phyloP scores from a whole-genome alignment of 2,797 vertebrate species.

The Pangasius krempfi region DNA sequence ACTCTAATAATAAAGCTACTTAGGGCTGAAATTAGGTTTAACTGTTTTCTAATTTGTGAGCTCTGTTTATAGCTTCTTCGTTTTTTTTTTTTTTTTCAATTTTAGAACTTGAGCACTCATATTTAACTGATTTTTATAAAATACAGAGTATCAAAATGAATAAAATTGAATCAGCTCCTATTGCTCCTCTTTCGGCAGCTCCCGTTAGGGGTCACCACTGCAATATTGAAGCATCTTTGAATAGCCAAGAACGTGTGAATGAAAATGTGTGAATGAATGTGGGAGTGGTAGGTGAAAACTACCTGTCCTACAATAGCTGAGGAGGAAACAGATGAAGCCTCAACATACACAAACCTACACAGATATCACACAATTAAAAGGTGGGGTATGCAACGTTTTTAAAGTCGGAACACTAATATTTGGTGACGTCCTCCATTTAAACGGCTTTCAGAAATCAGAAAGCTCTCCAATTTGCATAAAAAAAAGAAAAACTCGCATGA shows the following conservation, averaged over 20 bases:
- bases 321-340: background rate
- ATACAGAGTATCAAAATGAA: background rate
- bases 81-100: too few species aligned
- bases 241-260: background rate
- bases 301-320: background rate
- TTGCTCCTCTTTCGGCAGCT: too few species aligned
- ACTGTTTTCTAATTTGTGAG: background rate
- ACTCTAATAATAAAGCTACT: background rate
- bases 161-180: background rate
- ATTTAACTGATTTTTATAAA: too few species aligned
- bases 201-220: too few species aligned
- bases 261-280: background rate
- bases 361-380: too few species aligned
- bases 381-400: background rate
- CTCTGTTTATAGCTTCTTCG: too few species aligned
- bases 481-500: too few species aligned
- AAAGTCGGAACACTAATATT: background rate
- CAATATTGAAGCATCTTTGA: background rate
- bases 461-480: too few species aligned
- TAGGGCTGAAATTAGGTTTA: too few species aligned
- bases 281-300: background rate
- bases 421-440: background rate
- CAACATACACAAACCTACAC: background rate
- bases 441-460: too few species aligned
- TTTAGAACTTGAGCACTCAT: too few species aligned